Evolutionary conservation across 2,797 vertebrate genomes (phyloP).

Genomic region (Mareca strepera): DNA sequence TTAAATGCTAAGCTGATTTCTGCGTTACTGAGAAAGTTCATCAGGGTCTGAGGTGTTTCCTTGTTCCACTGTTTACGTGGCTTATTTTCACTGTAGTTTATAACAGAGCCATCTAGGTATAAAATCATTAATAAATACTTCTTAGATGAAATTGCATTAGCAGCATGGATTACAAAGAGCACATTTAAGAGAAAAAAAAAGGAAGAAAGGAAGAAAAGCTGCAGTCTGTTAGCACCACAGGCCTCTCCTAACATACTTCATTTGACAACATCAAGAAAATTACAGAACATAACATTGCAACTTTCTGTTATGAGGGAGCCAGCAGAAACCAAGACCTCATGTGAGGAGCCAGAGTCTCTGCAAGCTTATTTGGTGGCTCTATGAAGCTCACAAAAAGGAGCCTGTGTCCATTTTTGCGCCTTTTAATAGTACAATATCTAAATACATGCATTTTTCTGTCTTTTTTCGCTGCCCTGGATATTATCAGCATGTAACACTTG

Average conservation of each 20-base stretch:
- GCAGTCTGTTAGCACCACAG: neutral
- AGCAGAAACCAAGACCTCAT: neutral
- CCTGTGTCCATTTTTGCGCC: neutral
- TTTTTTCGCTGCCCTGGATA: neutral
- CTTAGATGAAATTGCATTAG: neutral
- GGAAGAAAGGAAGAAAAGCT: neutral
- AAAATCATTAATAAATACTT: neutral
- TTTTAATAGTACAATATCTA: neutral
- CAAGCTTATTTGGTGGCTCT: neutral
- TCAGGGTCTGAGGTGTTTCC: slow-evolving; percentile 82
- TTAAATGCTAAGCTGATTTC: slow-evolving; percentile 85
- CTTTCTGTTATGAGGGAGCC: neutral
- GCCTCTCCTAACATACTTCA: neutral
- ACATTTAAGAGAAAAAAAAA: neutral
- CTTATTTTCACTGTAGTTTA: slow-evolving; percentile 63
- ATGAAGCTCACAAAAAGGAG: neutral
- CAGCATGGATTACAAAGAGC: neutral
- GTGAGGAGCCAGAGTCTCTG: neutral
- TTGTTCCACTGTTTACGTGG: slow-evolving; percentile 85
- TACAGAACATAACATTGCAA: neutral
- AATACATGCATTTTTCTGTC: neutral
- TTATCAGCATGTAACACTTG: neutral
- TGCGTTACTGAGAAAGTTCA: slow-evolving; percentile 85
- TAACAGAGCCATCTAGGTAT: slow-evolving; percentile 68
- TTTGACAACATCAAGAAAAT: neutral